Evolutionary conservation across 2,888 invertebrate genomes (phyloP).

Genomic region (Cephonodes hylas): DNA sequence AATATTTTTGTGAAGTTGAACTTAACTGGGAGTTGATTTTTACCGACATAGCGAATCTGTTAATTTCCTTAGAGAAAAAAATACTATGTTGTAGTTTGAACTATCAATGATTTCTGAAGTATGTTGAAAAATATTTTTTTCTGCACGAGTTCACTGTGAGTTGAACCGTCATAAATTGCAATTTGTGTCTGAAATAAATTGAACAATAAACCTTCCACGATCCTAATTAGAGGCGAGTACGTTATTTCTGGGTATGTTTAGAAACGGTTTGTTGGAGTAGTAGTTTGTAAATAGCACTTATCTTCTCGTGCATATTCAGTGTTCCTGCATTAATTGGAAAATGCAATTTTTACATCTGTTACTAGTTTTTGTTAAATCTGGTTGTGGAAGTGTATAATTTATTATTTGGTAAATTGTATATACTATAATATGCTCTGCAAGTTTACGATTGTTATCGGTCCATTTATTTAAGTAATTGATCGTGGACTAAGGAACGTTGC

Average conservation of each 20-base stretch:
- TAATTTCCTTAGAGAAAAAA: no score
- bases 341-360: no score
- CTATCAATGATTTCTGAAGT: not conserved
- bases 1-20: no score
- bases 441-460: not conserved
- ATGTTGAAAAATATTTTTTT: not conserved
- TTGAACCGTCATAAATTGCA: slow-evolving; percentile 22
- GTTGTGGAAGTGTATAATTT: no score
- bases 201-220: slow-evolving; percentile 21
- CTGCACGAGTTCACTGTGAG: not conserved
- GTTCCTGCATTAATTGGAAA: not conserved
- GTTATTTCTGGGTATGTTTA: slow-evolving; percentile 4
- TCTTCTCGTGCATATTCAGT: not conserved
- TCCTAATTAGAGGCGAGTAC: slow-evolving; percentile 12
- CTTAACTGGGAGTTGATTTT: no score
- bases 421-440: no score
- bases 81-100: no score
- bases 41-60: no score
- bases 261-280: not conserved
- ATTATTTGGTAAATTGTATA: no score
- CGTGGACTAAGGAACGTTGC: not conserved
- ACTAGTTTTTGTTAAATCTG: no score
- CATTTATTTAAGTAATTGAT: not conserved
- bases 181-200: slow-evolving; percentile 22
- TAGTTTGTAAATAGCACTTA: not conserved